phyloP scores from a whole-genome alignment of 1,140 invertebrate genomes.

The Notospermus geniculatus region DNA sequence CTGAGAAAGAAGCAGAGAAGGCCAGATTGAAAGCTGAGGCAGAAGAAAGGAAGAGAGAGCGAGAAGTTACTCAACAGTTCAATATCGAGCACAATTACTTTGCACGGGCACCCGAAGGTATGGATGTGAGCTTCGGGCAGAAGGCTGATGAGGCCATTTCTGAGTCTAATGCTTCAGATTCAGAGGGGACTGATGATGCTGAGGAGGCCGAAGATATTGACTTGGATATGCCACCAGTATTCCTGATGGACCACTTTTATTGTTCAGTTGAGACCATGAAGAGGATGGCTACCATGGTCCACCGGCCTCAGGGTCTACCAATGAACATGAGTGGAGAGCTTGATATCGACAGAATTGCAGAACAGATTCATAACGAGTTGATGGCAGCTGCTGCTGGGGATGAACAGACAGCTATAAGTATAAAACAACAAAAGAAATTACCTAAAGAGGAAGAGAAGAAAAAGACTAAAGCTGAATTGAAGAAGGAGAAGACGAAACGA shows the following conservation, averaged over 20 bases:
- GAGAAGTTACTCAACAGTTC: not conserved
- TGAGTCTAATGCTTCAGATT: not conserved
- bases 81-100: constrained; percentile 6
- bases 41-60: too few relatives aligned
- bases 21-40: too few relatives aligned
- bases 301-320: not conserved
- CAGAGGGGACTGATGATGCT: not conserved
- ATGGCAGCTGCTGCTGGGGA: not conserved
- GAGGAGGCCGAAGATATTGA: constrained; percentile 11
- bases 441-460: not conserved
- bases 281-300: not conserved
- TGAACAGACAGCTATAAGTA: not conserved
- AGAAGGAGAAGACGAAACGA: not conserved
- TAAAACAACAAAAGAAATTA: not conserved
- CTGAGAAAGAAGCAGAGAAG: constrained; percentile 20
- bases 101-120: not conserved
- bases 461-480: not conserved
- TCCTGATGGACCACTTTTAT: not conserved
- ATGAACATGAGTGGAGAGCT: not conserved
- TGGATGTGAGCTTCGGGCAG: too few relatives aligned
- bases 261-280: not conserved
- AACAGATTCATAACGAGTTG: not conserved
- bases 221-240: not conserved
- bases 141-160: not conserved
- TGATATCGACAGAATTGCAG: not conserved